Percentiles rank a stretch among this genome's conserved stretches.
Evolutionary conservation across 2,888 invertebrate genomes (phyloP).

Genomic region (Stegana nigrithorax): DNA sequence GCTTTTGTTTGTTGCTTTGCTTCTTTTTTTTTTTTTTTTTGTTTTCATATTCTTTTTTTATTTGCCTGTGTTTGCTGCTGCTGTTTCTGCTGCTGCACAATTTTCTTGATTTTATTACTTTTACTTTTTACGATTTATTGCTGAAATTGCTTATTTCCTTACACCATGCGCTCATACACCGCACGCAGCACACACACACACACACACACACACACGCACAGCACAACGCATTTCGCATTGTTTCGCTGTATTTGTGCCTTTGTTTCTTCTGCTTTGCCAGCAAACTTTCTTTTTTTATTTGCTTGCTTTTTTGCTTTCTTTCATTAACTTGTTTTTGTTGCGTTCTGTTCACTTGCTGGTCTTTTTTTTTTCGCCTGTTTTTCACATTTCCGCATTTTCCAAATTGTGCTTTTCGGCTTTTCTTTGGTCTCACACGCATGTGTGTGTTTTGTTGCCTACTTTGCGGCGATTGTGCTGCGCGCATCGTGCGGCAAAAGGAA

Average conservation of each 20-base stretch:
- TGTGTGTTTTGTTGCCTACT: slow-evolving; percentile 2
- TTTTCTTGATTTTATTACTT: slow-evolving; percentile 59
- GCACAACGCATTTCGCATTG: background rate
- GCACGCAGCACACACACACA: slow-evolving; percentile 31
- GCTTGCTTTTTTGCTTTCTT: background rate
- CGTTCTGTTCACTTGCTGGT: background rate
- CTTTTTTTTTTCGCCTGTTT: background rate
- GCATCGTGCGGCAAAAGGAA: background rate
- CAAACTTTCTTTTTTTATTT: background rate
- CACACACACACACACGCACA: background rate
- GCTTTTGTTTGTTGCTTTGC: background rate
- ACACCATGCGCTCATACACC: slow-evolving; percentile 29
- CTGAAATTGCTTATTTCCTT: slow-evolving; percentile 58
- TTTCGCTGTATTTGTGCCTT: background rate
- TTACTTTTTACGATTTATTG: slow-evolving; percentile 60
- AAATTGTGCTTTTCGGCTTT: background rate
- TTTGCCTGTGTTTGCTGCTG: slow-evolving; percentile 18
- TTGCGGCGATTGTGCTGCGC: background rate
- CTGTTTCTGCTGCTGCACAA: slow-evolving; percentile 37
- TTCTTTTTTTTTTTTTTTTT: slow-evolving; percentile 1
- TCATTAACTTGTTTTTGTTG: background rate
- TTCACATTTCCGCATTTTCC: background rate
- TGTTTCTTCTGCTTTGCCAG: background rate
- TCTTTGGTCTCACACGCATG: background rate
- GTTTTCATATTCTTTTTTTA: background rate